Evolutionary conservation across 2,797 vertebrate species (phyloP).

Genomic region (Triplophysa yarkandensis): DNA sequence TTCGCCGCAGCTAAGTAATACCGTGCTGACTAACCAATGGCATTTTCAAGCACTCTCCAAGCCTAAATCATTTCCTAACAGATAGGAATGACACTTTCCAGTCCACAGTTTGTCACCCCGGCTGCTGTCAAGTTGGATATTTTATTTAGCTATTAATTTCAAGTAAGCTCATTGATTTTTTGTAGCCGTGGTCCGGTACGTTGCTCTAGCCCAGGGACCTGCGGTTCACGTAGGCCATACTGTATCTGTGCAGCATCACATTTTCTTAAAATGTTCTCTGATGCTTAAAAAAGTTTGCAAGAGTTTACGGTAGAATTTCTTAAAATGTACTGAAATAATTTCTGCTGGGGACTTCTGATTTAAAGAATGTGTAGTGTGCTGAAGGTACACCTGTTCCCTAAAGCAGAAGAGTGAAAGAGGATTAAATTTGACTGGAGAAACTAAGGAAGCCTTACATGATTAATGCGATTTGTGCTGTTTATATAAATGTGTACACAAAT

Average conservation of each 20-base stretch:
- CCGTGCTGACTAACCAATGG: slow-evolving; percentile 71
- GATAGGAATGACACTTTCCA: slow-evolving; percentile 58
- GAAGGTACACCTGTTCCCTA: background rate
- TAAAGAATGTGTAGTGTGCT: background rate
- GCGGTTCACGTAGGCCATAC: slow-evolving; percentile 8
- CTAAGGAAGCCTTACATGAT: background rate
- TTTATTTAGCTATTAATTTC: slow-evolving; percentile 41
- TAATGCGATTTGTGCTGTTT: slow-evolving; percentile 9
- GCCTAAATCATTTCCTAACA: slow-evolving; percentile 64
- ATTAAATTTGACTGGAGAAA: slow-evolving; percentile 6
- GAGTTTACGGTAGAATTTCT: background rate
- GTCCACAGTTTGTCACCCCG: slow-evolving; percentile 57
- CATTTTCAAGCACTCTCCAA: slow-evolving; percentile 58
- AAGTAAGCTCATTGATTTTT: slow-evolving; percentile 27
- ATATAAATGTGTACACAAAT: slow-evolving; percentile 1
- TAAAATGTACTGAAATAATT: background rate
- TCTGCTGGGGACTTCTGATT: background rate
- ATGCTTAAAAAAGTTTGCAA: background rate
- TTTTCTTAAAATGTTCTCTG: background rate
- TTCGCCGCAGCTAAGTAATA: slow-evolving; percentile 63
- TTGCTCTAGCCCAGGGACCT: slow-evolving; percentile 3
- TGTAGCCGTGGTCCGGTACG: slow-evolving; percentile 25
- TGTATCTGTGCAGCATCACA: background rate
- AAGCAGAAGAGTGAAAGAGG: background rate
- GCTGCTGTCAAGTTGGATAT: slow-evolving; percentile 33